These are phyloP conservation scores for Orthonychiurus folsomi DNA, from an alignment of 2,888 invertebrate genomes.

Conservation along the genomic window DNA sequence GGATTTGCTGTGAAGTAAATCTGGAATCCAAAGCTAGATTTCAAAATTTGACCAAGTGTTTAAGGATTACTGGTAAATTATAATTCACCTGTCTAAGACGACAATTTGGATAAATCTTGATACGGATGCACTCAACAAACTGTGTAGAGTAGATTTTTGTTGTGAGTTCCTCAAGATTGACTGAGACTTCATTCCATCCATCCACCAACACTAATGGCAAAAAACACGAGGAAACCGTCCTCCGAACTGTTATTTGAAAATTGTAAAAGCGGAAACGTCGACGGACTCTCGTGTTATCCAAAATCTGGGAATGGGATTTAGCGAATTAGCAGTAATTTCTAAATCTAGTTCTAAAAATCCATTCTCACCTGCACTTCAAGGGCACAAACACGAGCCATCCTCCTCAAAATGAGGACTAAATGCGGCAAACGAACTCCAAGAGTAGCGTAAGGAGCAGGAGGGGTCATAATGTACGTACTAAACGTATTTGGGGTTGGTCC, in stretches of 20 bases:
- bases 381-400: background rate
- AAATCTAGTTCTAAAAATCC: background rate
- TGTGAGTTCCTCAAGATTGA: conserved; percentile 3
- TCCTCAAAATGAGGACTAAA: background rate
- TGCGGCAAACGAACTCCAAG: conserved; percentile 9
- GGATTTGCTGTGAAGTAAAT: conserved; percentile 11
- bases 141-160: conserved; percentile 2
- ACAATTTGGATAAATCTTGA: conserved; percentile 10
- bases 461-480: conserved; percentile 2
- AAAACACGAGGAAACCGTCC: background rate
- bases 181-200: conserved; percentile 7
- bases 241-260: background rate
- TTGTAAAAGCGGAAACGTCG: conserved; percentile 10
- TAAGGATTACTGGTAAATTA: background rate
- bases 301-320: background rate
- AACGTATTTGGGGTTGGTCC: conserved; percentile 1
- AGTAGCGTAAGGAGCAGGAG: conserved; percentile 5
- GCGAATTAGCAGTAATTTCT: background rate
- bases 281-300: background rate
- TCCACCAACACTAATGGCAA: background rate
- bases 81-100: conserved; percentile 3
- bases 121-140: conserved; percentile 6
- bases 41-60: background rate
- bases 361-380: conserved; percentile 5
- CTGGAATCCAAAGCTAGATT: background rate